Evolutionary conservation across 2,797 vertebrate genomes (phyloP), one percentile per base, ranked within the genome.

Genomic region (Triplophysa bombifrons): DNA sequence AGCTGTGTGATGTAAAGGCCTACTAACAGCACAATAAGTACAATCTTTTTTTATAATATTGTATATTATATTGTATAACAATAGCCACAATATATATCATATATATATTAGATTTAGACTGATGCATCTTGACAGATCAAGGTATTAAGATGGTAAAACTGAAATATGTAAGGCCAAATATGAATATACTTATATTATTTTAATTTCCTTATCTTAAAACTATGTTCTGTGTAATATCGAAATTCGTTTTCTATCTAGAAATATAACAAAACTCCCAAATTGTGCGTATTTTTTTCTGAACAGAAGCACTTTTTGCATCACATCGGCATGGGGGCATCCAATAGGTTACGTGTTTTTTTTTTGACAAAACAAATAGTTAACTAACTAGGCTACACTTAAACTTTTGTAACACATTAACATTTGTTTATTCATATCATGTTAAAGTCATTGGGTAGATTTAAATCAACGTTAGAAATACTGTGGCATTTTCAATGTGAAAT

Each of bases 231-330:
- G 9, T 16, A 17, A 38, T 61, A 41, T 78, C 19, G 58, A 70
- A 38, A 69, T 78, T n/a, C 76, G 66, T 77, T 38, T 68, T 51
- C 9, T 22, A 2, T 13, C 9, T 51, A 61, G 1, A 70, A 61
- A 70, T 70, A 4, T 34, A 61, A 77, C n/a, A 50, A 77, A 38
- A 22, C 44, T 25, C 3, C 8, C 2, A 50, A 60, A 51, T 20
- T 4, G 11, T 14, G 48, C 3, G 17, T 11, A 38, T 38, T 76
- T 13, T 34, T 68, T 61, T 70, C 8, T 56, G 25, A 11, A 11
- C 19, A 41, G 13, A 19, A 38, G 61, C 30, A 9, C 16, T 64
- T 34, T 69, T 3, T 11, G 46, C 9, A 20, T 55, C 25, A 17
- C 46, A 58, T 60, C 19, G 44, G 41, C 30, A 30, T 25, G 44